Base-by-base conservation (phyloP, 2,113 vertebrate genomes). In the Macheiramphus alcinus region DNA sequence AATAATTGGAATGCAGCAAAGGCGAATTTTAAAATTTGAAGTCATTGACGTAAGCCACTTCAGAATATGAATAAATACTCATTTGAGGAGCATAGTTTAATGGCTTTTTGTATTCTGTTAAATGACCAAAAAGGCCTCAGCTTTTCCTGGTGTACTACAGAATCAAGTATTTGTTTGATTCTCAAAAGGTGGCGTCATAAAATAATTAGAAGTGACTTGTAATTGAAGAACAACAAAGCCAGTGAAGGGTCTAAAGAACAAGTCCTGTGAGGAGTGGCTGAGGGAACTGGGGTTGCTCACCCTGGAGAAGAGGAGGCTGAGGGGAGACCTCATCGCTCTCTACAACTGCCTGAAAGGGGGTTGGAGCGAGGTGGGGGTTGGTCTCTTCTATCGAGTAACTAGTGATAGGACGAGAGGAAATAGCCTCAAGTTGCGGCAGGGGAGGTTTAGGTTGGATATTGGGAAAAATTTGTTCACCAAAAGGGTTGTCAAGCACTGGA, bases 11-110 rank as follows among this genome's bases (percentile, higher is more conserved):
- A 85, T 58, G 36, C 42, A 58, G 20, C 6, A 75, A 87, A 91
- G 36, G 61, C 6, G 4, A 45, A 82, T 82, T 93, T 94, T 72
- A 81, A 93, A 95, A 91, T 90, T 56, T 59, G 11, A 50, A 88
- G 52, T 79, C 2, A 2, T 62, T 79, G 56, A 95, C 87, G 10
- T 85, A 84, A 91, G 11, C 42, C 43, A 68, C 70, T 88, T 88
- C 61, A 92, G 38, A 71, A 87, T 79, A 53, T 55, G 48, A 88
- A 82, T 91, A 93, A 86, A 93, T 50, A 95, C 56, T 94, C 21
- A 66, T 81, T 71, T 86, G 36, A 67, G 50, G 17, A 71, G 6
- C 23, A 42, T 6, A 63, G 25, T 80, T 76, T 58, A 76, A 68
- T 56, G 5, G 32, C 17, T 74, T 90, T 94, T 72, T 89, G n/a